phyloP scores from a whole-genome alignment of 2,113 vertebrate genomes.

The Eublepharis macularius region DNA sequence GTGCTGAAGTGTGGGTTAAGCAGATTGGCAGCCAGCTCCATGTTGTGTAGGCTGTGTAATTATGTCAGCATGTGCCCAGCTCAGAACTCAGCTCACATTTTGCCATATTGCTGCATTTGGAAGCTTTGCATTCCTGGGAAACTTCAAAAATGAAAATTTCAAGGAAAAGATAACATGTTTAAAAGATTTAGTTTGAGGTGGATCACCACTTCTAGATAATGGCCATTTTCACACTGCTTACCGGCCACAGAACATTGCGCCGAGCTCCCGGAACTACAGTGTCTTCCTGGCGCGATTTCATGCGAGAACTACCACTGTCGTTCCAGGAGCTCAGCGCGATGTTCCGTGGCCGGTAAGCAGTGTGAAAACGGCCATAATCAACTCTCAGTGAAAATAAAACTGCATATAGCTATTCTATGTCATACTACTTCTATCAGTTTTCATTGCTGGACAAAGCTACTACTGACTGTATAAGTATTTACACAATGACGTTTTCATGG shows the following conservation, averaged over 20 bases:
- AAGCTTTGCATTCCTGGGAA: neutral
- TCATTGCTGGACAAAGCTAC: neutral
- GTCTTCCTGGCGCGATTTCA: no score
- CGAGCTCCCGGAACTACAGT: no score
- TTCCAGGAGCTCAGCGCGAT: no score
- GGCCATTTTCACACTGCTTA: no score
- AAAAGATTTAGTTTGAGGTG: neutral
- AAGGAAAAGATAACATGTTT: neutral
- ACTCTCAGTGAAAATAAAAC: neutral
- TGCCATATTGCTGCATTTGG: neutral
- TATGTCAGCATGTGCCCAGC: neutral
- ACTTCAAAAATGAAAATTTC: neutral
- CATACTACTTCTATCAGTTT: neutral
- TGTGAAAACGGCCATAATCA: no score
- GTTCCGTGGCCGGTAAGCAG: no score
- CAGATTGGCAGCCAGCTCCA: neutral
- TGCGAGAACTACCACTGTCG: no score
- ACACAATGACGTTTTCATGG: neutral
- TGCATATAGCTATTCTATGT: neutral
- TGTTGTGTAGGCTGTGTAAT: neutral
- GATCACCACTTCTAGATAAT: neutral
- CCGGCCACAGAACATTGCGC: no score
- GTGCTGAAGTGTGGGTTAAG: neutral
- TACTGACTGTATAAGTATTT: neutral
- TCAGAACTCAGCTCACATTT: neutral